Conservation (phyloP, 2,797 vertebrate genomes). For the Psittacula echo region DNA sequence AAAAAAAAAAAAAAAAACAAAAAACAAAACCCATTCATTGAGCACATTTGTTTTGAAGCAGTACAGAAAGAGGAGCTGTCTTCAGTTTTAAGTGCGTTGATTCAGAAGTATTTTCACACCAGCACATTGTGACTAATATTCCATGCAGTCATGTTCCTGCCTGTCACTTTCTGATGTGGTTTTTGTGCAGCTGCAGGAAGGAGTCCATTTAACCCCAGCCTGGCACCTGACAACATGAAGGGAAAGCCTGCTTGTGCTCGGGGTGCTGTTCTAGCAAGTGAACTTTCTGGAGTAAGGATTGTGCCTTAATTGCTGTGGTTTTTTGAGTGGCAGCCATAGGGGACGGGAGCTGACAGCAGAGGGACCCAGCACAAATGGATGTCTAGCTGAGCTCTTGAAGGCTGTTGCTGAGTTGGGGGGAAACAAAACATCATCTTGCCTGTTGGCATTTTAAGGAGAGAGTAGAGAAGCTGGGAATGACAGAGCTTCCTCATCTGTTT, state of each 20-base stretch:
- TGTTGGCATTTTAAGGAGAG: neutral
- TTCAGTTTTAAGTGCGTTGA: conserved; percentile 18
- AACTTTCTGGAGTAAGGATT: neutral
- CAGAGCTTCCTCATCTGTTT: neutral
- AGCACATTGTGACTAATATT: conserved; percentile 15
- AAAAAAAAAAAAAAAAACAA: neutral
- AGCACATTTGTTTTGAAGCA: conserved; percentile 44
- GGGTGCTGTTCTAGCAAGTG: neutral
- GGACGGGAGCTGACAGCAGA: neutral
- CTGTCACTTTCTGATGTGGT: neutral
- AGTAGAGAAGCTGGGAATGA: neutral
- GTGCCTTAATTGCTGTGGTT: neutral
- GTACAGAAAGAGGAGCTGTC: conserved; percentile 32
- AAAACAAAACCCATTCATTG: neutral
- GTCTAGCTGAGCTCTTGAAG: neutral
- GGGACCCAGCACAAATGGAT: neutral
- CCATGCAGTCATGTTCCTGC: neutral
- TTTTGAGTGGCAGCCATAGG: neutral
- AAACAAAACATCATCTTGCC: neutral
- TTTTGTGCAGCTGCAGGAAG: conserved; percentile 42
- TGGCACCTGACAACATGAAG: neutral
- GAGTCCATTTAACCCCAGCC: conserved; percentile 4
- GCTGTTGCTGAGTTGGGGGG: neutral
- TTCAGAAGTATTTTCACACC: conserved; percentile 49
- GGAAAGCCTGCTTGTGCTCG: neutral